Conservation (phyloP, 2,113 vertebrate species). For the Microtus ochrogaster region DNA sequence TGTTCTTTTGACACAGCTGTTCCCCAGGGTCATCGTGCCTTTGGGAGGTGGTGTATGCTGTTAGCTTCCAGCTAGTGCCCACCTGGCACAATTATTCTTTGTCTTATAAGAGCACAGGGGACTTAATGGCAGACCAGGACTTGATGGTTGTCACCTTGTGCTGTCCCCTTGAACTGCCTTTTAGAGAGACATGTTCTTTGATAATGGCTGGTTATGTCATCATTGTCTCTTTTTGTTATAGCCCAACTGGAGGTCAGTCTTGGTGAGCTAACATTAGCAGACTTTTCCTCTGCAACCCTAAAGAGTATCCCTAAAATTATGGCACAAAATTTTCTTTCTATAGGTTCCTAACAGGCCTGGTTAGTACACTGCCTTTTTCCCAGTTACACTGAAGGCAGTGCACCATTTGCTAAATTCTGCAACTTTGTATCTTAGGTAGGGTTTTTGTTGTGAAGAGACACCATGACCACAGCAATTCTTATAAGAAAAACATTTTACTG, state of each 20-base stretch:
- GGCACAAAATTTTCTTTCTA: background rate
- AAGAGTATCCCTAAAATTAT: background rate
- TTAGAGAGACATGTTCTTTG: background rate
- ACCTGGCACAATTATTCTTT: background rate
- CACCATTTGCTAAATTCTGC: background rate
- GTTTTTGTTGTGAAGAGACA: background rate
- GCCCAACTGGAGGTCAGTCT: background rate
- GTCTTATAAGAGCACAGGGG: background rate
- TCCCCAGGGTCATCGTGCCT: background rate
- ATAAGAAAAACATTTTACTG: background rate
- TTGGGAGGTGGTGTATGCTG: too few relatives aligned
- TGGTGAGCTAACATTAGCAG: background rate
- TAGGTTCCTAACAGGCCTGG: background rate
- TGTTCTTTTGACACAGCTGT: background rate
- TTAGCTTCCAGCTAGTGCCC: background rate
- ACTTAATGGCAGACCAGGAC: background rate
- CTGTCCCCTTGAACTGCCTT: background rate
- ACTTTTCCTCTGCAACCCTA: background rate
- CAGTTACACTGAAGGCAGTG: background rate
- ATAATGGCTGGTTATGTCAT: background rate
- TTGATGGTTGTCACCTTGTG: background rate
- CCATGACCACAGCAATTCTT: background rate
- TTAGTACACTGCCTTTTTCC: background rate
- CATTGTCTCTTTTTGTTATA: background rate
- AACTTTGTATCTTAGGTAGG: background rate